Evolutionary conservation across 2,888 invertebrate species (phyloP), one percentile per base, ranked within the genome.

Genomic region (Chrysina gloriosa): DNA sequence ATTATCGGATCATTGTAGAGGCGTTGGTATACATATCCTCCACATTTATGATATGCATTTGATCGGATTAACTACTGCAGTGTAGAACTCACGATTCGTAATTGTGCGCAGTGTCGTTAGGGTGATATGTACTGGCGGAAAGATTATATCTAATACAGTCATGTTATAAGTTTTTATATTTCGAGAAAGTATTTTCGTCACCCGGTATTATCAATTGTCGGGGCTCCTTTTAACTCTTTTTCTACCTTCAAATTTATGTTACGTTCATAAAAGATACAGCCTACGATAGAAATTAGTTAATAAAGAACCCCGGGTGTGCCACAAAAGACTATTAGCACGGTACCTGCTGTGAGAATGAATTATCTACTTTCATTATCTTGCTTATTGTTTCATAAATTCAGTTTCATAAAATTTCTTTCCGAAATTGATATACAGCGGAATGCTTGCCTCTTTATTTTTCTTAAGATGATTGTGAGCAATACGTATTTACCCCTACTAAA

Each of bases 1-100:
- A 61, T 61, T 61, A 61, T 61, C 58, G 45, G 58, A 61, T 61
- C 45, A 61, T 61, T 42, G 36, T 16, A 27, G 9, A 16, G 7
- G 27, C 56, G 14, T 14, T 3, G 7, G 11, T 25, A 58, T 2
- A 58, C 29, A 29, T 6, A 11, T 29, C n/a, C 14, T 11, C 16
- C 31, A 16, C 39, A 25, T 42, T 14, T 42, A 39, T 39, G n/a
- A 27, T 16, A 23, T 58, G 7, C 39, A 25, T 6, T 16, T 25
- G 36, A 21, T 27, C 11, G 19, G 14, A 29, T 14, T 11, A 5
- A 23, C 23, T n/a, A n/a, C n/a, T n/a, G n/a, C n/a, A 34, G 7
- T 23, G 14, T 25, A 36, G 39, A 39, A 58, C 14, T 42, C 23
- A 27, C 42, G 58, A 27, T 7, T 27, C 14, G 19, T 42, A 61